phyloP scores from a whole-genome alignment of 2,113 vertebrate species.

The Dromas ardeola region DNA sequence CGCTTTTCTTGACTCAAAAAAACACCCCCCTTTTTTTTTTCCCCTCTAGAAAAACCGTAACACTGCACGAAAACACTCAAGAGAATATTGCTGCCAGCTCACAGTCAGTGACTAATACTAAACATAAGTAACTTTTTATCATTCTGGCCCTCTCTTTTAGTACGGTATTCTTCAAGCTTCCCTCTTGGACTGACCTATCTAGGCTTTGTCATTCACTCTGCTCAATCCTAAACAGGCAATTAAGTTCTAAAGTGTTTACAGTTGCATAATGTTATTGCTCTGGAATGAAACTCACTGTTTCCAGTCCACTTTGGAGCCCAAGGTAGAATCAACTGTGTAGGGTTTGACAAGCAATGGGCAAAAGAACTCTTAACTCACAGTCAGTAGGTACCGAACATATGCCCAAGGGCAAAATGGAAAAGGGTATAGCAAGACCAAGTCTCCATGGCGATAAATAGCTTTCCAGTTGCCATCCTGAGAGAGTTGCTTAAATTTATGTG shows the following conservation, averaged over 20 bases:
- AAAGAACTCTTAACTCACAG: not conserved
- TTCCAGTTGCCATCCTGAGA: not conserved
- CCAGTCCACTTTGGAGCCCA: not conserved
- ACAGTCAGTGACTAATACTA: not conserved
- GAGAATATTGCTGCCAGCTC: not conserved
- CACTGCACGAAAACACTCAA: not conserved
- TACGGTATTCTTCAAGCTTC: not conserved
- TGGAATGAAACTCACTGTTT: not conserved
- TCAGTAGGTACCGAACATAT: not conserved
- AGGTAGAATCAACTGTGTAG: not conserved
- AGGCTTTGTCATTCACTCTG: not conserved
- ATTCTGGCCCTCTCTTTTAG: not conserved
- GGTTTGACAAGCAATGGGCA: not conserved
- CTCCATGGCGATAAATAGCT: not conserved
- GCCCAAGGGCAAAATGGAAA: not conserved
- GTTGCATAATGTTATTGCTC: conserved; percentile 43
- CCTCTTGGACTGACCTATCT: not conserved
- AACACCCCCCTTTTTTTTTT: not conserved
- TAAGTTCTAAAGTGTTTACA: conserved; percentile 28
- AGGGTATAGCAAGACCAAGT: not conserved
- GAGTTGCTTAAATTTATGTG: not conserved
- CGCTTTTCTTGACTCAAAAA: not conserved
- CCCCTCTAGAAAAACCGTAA: not conserved
- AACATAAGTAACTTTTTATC: not conserved
- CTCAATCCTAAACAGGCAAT: conserved; percentile 37